Evolutionary conservation across 2,888 invertebrate genomes (phyloP).

Genomic region (Rosalia funebris): DNA sequence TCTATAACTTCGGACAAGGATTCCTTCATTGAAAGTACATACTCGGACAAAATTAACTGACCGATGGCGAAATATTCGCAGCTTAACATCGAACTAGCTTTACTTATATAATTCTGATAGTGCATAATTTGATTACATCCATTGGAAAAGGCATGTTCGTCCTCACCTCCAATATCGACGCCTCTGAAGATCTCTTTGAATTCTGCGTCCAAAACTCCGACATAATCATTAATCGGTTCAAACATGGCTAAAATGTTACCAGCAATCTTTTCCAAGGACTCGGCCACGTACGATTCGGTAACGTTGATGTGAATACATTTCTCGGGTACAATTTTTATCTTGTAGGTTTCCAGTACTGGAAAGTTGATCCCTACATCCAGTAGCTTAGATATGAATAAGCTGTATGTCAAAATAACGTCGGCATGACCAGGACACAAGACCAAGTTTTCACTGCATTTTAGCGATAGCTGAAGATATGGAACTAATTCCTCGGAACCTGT

Average conservation of each 20-base stretch:
- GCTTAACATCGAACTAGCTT: constrained; percentile 71
- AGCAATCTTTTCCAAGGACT: constrained; percentile 67
- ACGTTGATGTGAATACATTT: constrained; percentile 52
- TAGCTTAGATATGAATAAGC: constrained; percentile 66
- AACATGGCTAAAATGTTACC: constrained; percentile 68
- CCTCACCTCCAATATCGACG: constrained; percentile 5
- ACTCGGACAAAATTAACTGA: constrained; percentile 71
- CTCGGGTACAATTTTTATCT: constrained; percentile 44
- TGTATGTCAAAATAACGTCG: constrained; percentile 69
- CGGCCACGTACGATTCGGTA: constrained; percentile 57
- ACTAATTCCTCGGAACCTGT: constrained; percentile 67
- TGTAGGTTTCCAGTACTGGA: constrained; percentile 47
- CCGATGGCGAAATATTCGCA: constrained; percentile 77
- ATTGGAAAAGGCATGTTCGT: constrained; percentile 68
- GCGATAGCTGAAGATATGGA: constrained; percentile 70
- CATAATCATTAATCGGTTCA: constrained; percentile 68
- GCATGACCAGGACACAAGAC: constrained; percentile 70
- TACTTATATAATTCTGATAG: constrained; percentile 70
- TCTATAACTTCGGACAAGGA: constrained; percentile 70
- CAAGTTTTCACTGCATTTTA: constrained; percentile 48
- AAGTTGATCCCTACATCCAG: constrained; percentile 37
- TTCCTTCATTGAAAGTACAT: constrained; percentile 70
- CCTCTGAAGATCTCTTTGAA: constrained; percentile 62
- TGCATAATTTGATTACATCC: constrained; percentile 71
- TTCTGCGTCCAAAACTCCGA: constrained; percentile 66